A percentile compares a stretch with the other conserved stretches of the same genome.
Evolutionary conservation across 2,888 invertebrate species (phyloP).

Genomic region (Desoria tigrina): DNA sequence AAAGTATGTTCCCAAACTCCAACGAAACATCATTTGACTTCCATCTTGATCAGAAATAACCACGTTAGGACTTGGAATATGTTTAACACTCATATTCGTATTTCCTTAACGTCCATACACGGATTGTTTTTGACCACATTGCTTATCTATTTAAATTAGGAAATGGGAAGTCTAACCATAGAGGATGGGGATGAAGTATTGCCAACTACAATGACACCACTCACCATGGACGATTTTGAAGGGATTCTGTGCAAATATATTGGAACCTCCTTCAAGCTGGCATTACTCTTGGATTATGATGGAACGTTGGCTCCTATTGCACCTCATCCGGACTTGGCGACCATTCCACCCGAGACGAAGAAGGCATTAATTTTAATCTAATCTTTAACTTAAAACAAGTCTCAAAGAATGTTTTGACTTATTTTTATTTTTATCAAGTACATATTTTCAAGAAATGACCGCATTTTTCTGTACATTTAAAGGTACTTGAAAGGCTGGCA

Average conservation of each 20-base stretch:
- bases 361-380: constrained; percentile 54
- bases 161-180: constrained; percentile 73
- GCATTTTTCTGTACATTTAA: too few species aligned
- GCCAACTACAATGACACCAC: constrained; percentile 82
- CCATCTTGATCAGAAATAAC: too few species aligned
- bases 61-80: too few species aligned
- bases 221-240: constrained; percentile 87
- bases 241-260: constrained; percentile 84
- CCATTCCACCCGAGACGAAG: constrained; percentile 79
- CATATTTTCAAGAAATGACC: not conserved
- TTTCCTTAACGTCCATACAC: too few species aligned
- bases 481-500: constrained; percentile 76
- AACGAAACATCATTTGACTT: too few species aligned
- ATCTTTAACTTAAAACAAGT: not conserved
- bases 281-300: constrained; percentile 80
- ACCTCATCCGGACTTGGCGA: constrained; percentile 86
- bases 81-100: too few species aligned
- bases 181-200: constrained; percentile 72
- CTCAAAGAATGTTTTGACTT: not conserved
- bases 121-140: too few species aligned
- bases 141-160: too few species aligned
- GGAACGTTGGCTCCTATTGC: constrained; percentile 86
- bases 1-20: constrained; percentile 58
- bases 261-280: constrained; percentile 80
- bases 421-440: not conserved